Conservation (phyloP, 2,797 vertebrate genomes). For the Gephyroberyx darwinii region DNA sequence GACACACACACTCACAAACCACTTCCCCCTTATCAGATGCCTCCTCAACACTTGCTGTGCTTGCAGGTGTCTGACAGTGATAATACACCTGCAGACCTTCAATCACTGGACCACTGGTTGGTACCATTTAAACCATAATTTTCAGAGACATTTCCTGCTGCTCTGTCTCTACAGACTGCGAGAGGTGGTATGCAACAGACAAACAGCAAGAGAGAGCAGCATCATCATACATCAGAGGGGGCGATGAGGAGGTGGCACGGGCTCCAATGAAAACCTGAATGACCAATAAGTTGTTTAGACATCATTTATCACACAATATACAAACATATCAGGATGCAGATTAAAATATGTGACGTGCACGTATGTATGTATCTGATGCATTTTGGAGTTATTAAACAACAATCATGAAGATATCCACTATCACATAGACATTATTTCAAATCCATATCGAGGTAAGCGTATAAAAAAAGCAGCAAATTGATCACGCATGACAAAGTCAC, state of each 20-base stretch:
- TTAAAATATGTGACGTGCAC: no score
- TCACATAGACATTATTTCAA: no score
- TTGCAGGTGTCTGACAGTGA: slow-evolving; percentile 63
- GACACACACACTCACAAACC: background rate
- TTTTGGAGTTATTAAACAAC: no score
- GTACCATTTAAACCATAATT: slow-evolving; percentile 32
- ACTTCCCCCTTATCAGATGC: slow-evolving; percentile 36
- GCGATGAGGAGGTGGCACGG: background rate
- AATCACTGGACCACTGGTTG: slow-evolving; percentile 58
- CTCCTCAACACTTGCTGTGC: slow-evolving; percentile 47
- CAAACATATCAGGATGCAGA: no score
- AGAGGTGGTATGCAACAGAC: background rate
- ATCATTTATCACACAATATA: no score
- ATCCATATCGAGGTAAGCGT: no score
- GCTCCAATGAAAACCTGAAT: background rate
- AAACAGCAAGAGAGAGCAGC: background rate
- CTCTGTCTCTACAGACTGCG: slow-evolving; percentile 20
- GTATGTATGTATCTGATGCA: no score
- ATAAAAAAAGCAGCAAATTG: no score
- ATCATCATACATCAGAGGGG: background rate
- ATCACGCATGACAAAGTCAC: no score
- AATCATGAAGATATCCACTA: no score
- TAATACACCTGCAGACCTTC: slow-evolving; percentile 63
- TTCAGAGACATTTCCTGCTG: slow-evolving; percentile 27
- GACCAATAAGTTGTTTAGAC: background rate